phyloP scores from a whole-genome alignment of 2,113 vertebrate genomes.

The Calyptommatus sinebrachiatus region DNA sequence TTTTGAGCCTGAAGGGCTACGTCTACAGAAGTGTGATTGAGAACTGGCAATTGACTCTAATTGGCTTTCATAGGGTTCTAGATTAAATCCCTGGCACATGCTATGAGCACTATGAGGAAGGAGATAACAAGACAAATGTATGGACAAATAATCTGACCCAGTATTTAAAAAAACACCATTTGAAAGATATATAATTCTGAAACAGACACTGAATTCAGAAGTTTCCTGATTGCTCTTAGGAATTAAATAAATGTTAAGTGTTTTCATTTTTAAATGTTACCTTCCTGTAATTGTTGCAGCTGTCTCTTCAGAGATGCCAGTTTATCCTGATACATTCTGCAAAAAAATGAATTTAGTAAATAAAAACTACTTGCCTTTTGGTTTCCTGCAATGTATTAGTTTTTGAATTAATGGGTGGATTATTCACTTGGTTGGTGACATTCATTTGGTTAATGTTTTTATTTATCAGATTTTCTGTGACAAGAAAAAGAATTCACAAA shows the following conservation, averaged over 20 bases:
- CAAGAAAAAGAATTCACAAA: too few species aligned
- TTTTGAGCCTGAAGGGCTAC: too few species aligned
- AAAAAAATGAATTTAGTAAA: slow-evolving; percentile 32
- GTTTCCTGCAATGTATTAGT: not conserved
- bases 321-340: slow-evolving; percentile 98
- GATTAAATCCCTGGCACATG: not conserved
- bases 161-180: too few species aligned
- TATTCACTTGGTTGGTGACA: too few species aligned
- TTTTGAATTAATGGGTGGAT: not conserved
- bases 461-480: too few species aligned
- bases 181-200: too few species aligned
- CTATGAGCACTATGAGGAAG: not conserved
- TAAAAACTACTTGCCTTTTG: rapidly evolving
- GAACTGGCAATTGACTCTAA: too few species aligned
- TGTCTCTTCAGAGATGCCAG: slow-evolving; percentile 94
- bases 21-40: too few species aligned
- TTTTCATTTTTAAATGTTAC: slow-evolving; percentile 60
- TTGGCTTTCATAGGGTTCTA: too few species aligned
- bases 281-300: slow-evolving; percentile 94
- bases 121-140: not conserved
- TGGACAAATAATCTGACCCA: not conserved
- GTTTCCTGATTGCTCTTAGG: too few species aligned
- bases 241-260: not conserved
- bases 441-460: too few species aligned
- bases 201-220: too few species aligned